These are phyloP conservation scores for Thinocorus orbignyianus DNA, from an alignment of 2,113 vertebrate genomes.

Conservation along the genomic window DNA sequence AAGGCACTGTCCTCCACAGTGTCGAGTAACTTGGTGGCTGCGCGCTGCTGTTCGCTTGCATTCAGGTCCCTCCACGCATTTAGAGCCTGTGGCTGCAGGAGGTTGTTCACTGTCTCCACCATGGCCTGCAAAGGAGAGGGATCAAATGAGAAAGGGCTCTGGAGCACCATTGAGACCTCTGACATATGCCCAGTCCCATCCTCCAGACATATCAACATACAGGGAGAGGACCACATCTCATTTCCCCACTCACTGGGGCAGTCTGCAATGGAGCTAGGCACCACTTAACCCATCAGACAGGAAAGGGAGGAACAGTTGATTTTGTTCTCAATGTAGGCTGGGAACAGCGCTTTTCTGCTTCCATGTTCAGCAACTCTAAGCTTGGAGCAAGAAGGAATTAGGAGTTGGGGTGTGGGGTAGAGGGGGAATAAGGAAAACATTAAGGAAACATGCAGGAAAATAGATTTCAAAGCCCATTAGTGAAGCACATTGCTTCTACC, in stretches of 20 bases:
- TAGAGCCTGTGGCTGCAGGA: constrained; percentile 91
- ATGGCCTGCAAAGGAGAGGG: constrained; percentile 83
- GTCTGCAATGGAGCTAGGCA: neutral
- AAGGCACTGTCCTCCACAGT: constrained; percentile 98
- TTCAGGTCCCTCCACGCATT: constrained; percentile 90
- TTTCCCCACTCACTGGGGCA: neutral
- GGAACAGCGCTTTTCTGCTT: neutral
- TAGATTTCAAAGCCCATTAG: neutral
- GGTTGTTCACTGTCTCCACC: constrained; percentile 98
- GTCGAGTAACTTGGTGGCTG: constrained; percentile 94
- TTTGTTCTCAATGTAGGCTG: constrained; percentile 2
- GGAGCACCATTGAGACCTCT: neutral
- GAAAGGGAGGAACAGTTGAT: neutral
- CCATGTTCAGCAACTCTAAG: neutral
- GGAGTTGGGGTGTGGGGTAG: neutral
- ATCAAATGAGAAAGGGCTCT: constrained; percentile 1
- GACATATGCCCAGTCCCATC: neutral
- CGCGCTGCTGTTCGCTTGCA: constrained; percentile 86
- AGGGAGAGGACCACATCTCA: neutral
- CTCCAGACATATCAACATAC: neutral
- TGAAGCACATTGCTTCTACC: neutral
- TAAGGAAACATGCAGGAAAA: neutral
- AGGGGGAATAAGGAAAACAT: neutral
- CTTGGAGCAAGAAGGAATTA: neutral
- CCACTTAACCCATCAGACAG: neutral